phyloP scores from a whole-genome alignment of 2,888 invertebrate genomes.

The Cephus spinipes region DNA sequence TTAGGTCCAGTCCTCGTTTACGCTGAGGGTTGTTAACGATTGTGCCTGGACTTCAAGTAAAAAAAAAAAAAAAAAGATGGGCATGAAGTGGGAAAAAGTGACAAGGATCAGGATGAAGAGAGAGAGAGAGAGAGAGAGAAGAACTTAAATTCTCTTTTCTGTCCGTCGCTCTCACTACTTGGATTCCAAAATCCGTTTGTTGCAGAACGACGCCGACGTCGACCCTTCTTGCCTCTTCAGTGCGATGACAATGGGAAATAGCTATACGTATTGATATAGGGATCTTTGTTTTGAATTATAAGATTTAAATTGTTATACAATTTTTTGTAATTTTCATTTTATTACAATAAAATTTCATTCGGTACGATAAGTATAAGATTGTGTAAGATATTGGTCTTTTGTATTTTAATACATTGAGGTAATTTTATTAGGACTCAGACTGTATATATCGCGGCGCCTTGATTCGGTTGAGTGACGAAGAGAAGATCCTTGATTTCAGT shows the following conservation, averaged over 20 bases:
- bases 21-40: constrained; percentile 18
- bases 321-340: no score
- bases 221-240: no score
- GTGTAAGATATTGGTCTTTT: no score
- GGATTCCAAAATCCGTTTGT: not conserved
- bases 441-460: constrained; percentile 73
- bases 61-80: constrained; percentile 13
- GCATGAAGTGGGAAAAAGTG: constrained; percentile 4
- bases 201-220: not conserved
- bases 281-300: no score
- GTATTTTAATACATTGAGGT: no score
- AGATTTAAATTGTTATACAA: no score
- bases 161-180: not conserved
- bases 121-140: not conserved
- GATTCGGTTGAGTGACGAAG: constrained; percentile 81
- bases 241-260: no score
- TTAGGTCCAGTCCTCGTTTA: constrained; percentile 13
- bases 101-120: not conserved
- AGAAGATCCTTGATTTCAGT: constrained; percentile 71
- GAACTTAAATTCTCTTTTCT: not conserved
- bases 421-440: not conserved
- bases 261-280: no score
- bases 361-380: no score
- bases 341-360: no score
- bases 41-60: constrained; percentile 18